Evolutionary conservation across 2,888 invertebrate genomes (phyloP).

Genomic region (Abrostola tripartita): DNA sequence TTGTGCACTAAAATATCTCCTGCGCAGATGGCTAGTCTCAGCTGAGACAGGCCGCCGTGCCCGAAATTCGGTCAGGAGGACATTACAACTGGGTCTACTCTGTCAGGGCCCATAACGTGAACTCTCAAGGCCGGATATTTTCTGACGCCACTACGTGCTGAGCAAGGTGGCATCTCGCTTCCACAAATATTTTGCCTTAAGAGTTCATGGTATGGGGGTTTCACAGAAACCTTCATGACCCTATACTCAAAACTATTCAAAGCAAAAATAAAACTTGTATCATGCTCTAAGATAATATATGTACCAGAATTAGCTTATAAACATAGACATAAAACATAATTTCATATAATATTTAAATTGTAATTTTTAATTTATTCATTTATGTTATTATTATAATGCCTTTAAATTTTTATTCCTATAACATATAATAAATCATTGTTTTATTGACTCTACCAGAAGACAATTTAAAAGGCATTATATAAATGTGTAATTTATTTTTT

Average conservation of each 20-base stretch:
- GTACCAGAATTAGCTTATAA: background rate
- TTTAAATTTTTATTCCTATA: background rate
- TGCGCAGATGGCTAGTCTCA: too few relatives aligned
- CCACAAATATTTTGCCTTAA: too few relatives aligned
- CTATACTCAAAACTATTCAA: background rate
- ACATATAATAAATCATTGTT: constrained; percentile 6
- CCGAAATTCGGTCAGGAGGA: too few relatives aligned
- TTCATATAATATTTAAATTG: constrained; percentile 1
- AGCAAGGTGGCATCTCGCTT: too few relatives aligned
- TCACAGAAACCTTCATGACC: too few relatives aligned
- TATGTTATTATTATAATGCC: background rate
- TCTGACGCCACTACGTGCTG: too few relatives aligned
- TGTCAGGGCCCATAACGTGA: too few relatives aligned
- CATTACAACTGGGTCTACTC: too few relatives aligned
- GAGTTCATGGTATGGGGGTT: too few relatives aligned
- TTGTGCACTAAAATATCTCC: too few relatives aligned
- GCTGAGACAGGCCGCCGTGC: too few relatives aligned
- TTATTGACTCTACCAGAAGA: constrained; percentile 9
- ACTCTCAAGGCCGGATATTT: too few relatives aligned
- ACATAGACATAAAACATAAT: constrained; percentile 4
- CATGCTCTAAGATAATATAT: background rate
- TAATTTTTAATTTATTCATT: background rate
- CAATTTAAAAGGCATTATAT: constrained; percentile 3
- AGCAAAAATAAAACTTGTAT: background rate
- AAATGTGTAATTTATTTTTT: background rate